Conservation (phyloP, 2,797 vertebrate species). For the Enteromius afrohamiltoni region DNA sequence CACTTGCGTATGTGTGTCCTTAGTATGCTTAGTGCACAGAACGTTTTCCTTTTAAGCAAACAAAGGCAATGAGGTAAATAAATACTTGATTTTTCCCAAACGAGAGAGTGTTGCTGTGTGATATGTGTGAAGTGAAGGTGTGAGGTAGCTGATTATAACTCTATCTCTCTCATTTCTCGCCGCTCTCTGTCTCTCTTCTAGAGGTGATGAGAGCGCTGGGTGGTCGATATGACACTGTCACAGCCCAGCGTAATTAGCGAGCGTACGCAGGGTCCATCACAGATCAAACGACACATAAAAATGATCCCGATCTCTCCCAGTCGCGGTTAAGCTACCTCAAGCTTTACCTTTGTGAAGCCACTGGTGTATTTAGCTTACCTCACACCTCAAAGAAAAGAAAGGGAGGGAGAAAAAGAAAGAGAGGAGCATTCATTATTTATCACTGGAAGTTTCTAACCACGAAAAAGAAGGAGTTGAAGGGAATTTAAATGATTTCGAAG, state of each 20-base stretch:
- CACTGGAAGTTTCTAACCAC: slow-evolving; percentile 41
- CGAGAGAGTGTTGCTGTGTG: slow-evolving; percentile 33
- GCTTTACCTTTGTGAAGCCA: slow-evolving; percentile 52
- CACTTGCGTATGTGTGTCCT: background rate
- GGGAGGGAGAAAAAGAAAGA: slow-evolving; percentile 26
- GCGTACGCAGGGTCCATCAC: slow-evolving; percentile 50
- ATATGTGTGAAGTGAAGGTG: slow-evolving; percentile 57
- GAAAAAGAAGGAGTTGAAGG: slow-evolving; percentile 52
- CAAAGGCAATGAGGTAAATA: slow-evolving; percentile 52
- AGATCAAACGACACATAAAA: slow-evolving; percentile 61
- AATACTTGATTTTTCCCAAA: slow-evolving; percentile 31
- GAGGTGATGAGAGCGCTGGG: slow-evolving; percentile 57
- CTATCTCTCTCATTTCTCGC: slow-evolving; percentile 24
- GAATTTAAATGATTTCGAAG: slow-evolving; percentile 66
- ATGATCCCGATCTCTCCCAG: slow-evolving; percentile 58
- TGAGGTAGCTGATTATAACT: slow-evolving; percentile 60
- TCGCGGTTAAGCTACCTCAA: slow-evolving; percentile 55
- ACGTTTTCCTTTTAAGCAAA: slow-evolving; percentile 15
- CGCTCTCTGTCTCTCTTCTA: slow-evolving; percentile 38
- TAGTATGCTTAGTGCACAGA: background rate
- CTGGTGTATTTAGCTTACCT: slow-evolving; percentile 56
- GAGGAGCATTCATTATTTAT: slow-evolving; percentile 59
- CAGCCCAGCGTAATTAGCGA: slow-evolving; percentile 57
- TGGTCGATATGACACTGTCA: slow-evolving; percentile 60
- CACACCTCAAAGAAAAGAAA: slow-evolving; percentile 51